A percentile compares a stretch with the other conserved stretches of the same genome.
These are phyloP conservation scores for Dendronephthya gigantea DNA, from an alignment of 64 coral and sea anemone species.

Conservation along the genomic window DNA sequence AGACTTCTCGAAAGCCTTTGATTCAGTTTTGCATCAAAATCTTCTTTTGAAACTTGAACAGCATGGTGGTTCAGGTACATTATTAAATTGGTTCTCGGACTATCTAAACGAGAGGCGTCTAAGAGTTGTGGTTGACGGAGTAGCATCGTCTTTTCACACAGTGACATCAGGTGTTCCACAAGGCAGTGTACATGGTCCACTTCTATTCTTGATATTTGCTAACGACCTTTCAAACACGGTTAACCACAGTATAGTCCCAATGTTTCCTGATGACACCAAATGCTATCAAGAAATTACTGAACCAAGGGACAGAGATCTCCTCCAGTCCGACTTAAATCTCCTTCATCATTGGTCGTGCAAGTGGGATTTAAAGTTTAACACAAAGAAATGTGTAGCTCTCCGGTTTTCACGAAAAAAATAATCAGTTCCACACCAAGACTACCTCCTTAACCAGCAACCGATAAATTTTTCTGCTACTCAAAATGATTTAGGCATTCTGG, in stretches of 20 bases:
- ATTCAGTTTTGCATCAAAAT: background rate
- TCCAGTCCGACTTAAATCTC: no score
- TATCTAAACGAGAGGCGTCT: background rate
- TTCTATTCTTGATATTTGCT: background rate
- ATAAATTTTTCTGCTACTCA: no score
- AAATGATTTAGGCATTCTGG: no score
- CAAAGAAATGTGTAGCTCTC: no score
- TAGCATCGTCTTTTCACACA: background rate
- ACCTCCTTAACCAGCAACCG: no score
- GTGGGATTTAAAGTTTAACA: no score
- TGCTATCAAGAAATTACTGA: no score
- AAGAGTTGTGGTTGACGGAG: background rate
- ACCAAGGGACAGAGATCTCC: no score
- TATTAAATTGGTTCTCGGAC: background rate
- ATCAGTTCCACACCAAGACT: no score
- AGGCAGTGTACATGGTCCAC: background rate
- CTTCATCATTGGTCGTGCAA: no score
- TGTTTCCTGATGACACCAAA: constrained; percentile 12
- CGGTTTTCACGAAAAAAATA: no score
- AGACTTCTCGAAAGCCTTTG: background rate
- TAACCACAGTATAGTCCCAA: constrained; percentile 4
- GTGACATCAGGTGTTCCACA: background rate
- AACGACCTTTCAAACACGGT: background rate
- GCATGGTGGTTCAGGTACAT: background rate
- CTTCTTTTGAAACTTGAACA: background rate